Percentiles rank a stretch among this genome's conserved stretches.
These are phyloP conservation scores for Nasonia longicornis DNA, from an alignment of 1,140 invertebrate genomes.

Conservation along the genomic window DNA sequence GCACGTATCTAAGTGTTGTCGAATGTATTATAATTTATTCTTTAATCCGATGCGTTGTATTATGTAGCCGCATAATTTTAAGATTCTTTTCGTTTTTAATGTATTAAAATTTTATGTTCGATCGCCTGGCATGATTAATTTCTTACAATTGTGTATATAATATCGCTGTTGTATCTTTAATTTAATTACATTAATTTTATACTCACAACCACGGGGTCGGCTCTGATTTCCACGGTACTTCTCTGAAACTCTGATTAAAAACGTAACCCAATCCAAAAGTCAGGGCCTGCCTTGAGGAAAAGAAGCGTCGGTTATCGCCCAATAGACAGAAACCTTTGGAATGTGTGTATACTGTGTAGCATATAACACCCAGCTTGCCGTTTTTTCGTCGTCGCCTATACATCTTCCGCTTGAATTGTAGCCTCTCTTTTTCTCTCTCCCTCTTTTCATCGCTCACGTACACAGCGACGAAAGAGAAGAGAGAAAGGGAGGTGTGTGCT, in stretches of 20 bases:
- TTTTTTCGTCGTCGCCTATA: conserved; percentile 10
- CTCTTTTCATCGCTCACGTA: neutral
- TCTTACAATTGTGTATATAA: neutral
- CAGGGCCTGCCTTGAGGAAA: neutral
- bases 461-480: neutral
- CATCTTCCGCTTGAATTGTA: conserved; percentile 26
- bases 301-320: neutral
- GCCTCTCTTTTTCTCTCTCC: neutral
- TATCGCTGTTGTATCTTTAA: neutral
- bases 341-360: conserved; percentile 11
- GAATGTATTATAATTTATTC: conserved; percentile 9
- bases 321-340: conserved; percentile 7
- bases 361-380: conserved; percentile 33
- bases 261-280: neutral
- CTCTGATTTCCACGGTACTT: neutral
- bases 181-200: neutral
- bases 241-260: neutral
- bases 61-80: neutral
- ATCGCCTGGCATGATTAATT: conserved; percentile 38
- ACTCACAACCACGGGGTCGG: neutral
- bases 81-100: neutral
- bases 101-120: conserved; percentile 22
- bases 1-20: conserved; percentile 33
- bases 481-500: neutral
- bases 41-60: neutral